A percentile compares a stretch with the other conserved stretches of the same genome.
Evolutionary conservation across 2,888 invertebrate species (phyloP).

Genomic region (Coleophora flavipennella): DNA sequence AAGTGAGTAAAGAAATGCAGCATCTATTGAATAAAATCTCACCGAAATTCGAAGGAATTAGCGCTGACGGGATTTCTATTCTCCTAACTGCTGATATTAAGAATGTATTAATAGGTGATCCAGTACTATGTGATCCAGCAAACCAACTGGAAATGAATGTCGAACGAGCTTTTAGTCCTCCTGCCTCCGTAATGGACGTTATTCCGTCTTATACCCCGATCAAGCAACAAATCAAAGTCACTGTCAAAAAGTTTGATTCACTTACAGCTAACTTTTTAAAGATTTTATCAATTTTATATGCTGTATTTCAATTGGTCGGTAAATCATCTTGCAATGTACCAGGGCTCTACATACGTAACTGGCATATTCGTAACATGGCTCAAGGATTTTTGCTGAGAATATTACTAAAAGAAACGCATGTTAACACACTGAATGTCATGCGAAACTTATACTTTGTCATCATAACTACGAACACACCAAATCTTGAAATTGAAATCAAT

Average conservation of each 20-base stretch:
- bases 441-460: constrained; percentile 28
- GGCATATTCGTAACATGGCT: constrained; percentile 25
- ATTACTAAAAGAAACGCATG: constrained; percentile 20
- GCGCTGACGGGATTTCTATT: not conserved
- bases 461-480: constrained; percentile 17
- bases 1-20: not conserved
- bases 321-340: constrained; percentile 6
- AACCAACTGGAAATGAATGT: too few species aligned
- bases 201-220: too few species aligned
- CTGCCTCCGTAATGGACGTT: too few species aligned
- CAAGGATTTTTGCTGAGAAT: constrained; percentile 26
- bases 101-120: not conserved
- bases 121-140: not conserved
- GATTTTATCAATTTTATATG: constrained; percentile 1
- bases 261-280: constrained; percentile 3
- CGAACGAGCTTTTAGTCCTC: too few species aligned
- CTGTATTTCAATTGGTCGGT: not conserved
- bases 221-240: too few species aligned
- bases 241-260: not conserved
- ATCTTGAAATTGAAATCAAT: constrained; percentile 20
- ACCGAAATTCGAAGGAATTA: too few species aligned
- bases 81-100: not conserved
- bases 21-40: not conserved
- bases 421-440: constrained; percentile 22
- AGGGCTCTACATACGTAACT: constrained; percentile 15